Percentiles rank a stretch among this genome's conserved stretches.
phyloP scores from a whole-genome alignment of 2,888 invertebrate species.

The Andrena camellia region DNA sequence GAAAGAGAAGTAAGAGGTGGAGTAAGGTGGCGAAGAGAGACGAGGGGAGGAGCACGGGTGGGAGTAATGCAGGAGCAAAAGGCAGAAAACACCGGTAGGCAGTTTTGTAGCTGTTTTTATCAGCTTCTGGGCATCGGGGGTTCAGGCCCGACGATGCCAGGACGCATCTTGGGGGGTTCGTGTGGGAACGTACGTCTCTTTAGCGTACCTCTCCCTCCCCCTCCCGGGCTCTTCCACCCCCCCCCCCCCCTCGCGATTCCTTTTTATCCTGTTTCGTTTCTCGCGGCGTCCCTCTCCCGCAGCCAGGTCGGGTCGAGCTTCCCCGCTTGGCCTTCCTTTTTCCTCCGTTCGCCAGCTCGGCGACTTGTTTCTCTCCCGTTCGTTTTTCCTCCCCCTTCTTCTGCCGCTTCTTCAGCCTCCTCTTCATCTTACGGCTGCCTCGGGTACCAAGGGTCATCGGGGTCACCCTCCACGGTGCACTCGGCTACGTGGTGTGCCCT shows the following conservation, averaged over 20 bases:
- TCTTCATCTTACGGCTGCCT: slow-evolving; percentile 72
- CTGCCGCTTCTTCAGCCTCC: slow-evolving; percentile 56
- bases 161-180: slow-evolving; percentile 85
- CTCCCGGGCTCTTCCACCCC: slow-evolving; percentile 51
- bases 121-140: slow-evolving; percentile 85
- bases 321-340: slow-evolving; percentile 63
- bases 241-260: slow-evolving; percentile 23
- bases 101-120: slow-evolving; percentile 85
- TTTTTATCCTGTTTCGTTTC: slow-evolving; percentile 50
- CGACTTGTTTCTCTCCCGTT: slow-evolving; percentile 64
- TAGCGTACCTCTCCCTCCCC: slow-evolving; percentile 73
- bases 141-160: slow-evolving; percentile 80
- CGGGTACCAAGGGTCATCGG: slow-evolving; percentile 81
- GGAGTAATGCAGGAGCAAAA: slow-evolving; percentile 75
- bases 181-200: slow-evolving; percentile 85
- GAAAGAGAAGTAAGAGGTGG: slow-evolving; percentile 43
- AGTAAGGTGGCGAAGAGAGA: slow-evolving; percentile 48
- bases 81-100: slow-evolving; percentile 76
- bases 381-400: slow-evolving; percentile 56
- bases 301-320: slow-evolving; percentile 43
- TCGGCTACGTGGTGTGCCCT: slow-evolving; percentile 83
- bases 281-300: slow-evolving; percentile 49
- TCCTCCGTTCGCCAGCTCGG: slow-evolving; percentile 65
- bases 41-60: slow-evolving; percentile 34
- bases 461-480: slow-evolving; percentile 82